phyloP scores from a whole-genome alignment of 2,888 invertebrate genomes.

The Macaria liturata region DNA sequence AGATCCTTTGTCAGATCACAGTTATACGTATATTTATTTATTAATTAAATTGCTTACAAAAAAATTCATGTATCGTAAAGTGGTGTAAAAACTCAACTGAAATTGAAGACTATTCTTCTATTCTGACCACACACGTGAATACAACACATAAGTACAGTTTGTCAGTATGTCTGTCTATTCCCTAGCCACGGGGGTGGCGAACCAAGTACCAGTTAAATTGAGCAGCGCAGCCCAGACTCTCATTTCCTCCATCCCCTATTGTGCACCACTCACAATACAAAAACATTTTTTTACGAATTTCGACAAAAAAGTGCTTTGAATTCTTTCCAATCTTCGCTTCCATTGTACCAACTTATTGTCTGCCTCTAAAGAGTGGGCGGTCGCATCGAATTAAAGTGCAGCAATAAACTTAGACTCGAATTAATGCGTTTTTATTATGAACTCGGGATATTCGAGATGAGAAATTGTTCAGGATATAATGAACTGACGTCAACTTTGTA shows the following conservation, averaged over 20 bases:
- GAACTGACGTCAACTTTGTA: neutral
- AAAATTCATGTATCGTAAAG: no score
- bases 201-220: constrained; percentile 75
- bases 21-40: no score
- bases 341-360: constrained; percentile 77
- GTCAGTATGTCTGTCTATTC: neutral
- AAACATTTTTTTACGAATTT: constrained; percentile 79
- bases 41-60: no score
- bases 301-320: constrained; percentile 79
- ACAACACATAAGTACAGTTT: no score
- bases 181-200: constrained; percentile 41
- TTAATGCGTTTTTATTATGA: constrained; percentile 17
- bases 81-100: no score
- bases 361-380: constrained; percentile 56
- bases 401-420: constrained; percentile 42
- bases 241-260: constrained; percentile 80
- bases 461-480: constrained; percentile 1
- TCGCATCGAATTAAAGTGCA: constrained; percentile 46
- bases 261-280: constrained; percentile 80
- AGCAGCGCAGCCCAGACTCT: constrained; percentile 78
- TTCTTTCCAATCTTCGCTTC: constrained; percentile 80
- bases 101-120: no score
- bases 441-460: constrained; percentile 2
- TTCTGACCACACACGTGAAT: no score
- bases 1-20: no score